Conservation (phyloP, 1,140 invertebrate genomes). For the Macrostomum lignano region DNA sequence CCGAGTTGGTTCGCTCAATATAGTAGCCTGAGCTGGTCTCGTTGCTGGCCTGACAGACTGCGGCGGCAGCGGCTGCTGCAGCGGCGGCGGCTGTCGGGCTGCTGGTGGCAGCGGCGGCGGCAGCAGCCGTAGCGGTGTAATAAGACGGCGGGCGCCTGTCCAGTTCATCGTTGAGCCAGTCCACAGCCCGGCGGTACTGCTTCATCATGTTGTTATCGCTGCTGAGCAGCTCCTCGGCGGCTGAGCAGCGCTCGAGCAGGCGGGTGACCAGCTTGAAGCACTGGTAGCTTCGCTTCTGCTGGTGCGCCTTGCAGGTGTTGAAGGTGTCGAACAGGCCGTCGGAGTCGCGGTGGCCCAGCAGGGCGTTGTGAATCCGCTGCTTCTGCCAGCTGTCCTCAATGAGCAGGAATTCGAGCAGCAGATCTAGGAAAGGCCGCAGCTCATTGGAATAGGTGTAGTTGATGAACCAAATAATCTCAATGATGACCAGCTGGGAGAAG, state of each 20-base stretch:
- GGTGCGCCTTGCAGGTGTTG: slow-evolving; percentile 58
- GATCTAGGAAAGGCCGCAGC: slow-evolving; percentile 58
- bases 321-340: slow-evolving; percentile 77
- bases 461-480: slow-evolving; percentile 51
- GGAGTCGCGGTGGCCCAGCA: slow-evolving; percentile 47
- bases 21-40: no score
- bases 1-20: no score
- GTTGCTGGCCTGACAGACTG: no score
- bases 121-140: no score
- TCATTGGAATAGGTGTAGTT: slow-evolving; percentile 74
- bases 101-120: no score
- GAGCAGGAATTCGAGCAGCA: slow-evolving; percentile 51
- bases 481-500: slow-evolving; percentile 55
- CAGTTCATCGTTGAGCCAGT: slow-evolving; percentile 76
- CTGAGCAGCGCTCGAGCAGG: no score
- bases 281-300: slow-evolving; percentile 79
- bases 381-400: slow-evolving; percentile 83
- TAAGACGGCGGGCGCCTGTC: no score
- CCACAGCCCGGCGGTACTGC: slow-evolving; percentile 53
- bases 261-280: slow-evolving; percentile 78
- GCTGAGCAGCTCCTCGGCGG: no score
- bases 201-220: no score
- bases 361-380: slow-evolving; percentile 60
- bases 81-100: no score
- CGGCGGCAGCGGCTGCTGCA: no score